These are phyloP conservation scores for Stegostoma tigrinum DNA, from an alignment of 2,113 vertebrate genomes.

Conservation along the genomic window DNA sequence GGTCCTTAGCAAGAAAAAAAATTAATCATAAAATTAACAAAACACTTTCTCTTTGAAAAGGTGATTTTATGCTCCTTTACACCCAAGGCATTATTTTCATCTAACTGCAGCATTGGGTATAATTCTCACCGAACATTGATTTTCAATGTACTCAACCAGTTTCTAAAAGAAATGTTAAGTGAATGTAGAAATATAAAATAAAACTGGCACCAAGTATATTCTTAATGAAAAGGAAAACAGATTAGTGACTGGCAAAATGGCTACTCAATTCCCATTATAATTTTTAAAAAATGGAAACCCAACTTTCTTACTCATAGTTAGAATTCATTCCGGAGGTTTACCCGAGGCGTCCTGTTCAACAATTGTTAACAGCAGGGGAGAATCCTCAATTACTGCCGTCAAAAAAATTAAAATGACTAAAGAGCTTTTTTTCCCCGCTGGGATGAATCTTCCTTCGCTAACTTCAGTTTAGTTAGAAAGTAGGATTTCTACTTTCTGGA, in stretches of 20 bases:
- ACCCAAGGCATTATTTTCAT: background rate
- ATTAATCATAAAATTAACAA: background rate
- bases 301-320: background rate
- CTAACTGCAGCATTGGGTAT: background rate
- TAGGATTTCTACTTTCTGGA: background rate
- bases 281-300: background rate
- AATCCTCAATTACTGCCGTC: background rate
- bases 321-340: constrained; percentile 8
- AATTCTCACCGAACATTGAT: background rate
- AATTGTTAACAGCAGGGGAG: background rate
- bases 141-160: background rate
- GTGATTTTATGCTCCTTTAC: background rate
- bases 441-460: background rate
- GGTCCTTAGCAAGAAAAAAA: background rate
- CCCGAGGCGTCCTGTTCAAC: background rate
- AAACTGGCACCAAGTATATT: no score
- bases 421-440: background rate
- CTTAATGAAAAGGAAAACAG: background rate
- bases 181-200: background rate
- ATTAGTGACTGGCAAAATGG: background rate
- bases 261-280: background rate
- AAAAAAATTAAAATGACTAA: constrained; percentile 22
- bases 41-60: background rate
- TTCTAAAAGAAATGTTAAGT: background rate
- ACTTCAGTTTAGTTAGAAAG: background rate